Conservation (phyloP, 2,113 vertebrate genomes). For the Sclerurus mexicanus region DNA sequence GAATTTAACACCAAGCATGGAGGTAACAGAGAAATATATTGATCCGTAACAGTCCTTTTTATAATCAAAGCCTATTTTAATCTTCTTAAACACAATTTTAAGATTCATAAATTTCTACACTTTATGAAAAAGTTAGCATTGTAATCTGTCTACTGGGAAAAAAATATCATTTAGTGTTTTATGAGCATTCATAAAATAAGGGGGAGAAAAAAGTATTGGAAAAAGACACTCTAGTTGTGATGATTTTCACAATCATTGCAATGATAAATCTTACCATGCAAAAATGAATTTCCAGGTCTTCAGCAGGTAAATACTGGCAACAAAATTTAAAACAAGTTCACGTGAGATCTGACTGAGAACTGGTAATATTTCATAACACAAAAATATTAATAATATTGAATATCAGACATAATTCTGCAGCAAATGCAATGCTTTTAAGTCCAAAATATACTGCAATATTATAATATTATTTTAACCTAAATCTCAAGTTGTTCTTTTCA, state of each 20-base stretch:
- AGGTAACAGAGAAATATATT: not conserved
- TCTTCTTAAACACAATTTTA: not conserved
- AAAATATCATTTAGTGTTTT: not conserved
- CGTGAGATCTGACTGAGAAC: not conserved
- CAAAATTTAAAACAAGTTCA: not conserved
- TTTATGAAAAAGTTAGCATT: not conserved
- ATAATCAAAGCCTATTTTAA: not conserved
- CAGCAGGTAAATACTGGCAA: not conserved
- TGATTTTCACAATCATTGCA: not conserved
- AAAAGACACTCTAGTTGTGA: not conserved
- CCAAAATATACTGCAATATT: not conserved
- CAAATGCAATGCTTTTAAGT: not conserved
- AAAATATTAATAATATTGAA: not conserved
- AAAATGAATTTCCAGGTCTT: not conserved
- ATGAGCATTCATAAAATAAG: not conserved
- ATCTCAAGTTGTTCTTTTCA: not conserved
- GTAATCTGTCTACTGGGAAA: not conserved
- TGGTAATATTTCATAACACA: not conserved
- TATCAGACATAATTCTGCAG: not conserved
- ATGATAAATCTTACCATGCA: not conserved
- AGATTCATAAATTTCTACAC: not conserved
- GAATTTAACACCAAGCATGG: not conserved
- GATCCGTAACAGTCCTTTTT: not conserved
- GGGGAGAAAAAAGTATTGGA: fast-evolving
- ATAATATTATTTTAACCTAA: not conserved